Evolutionary conservation across 2,113 vertebrate genomes (phyloP).

Genomic region (Verasper variegatus): DNA sequence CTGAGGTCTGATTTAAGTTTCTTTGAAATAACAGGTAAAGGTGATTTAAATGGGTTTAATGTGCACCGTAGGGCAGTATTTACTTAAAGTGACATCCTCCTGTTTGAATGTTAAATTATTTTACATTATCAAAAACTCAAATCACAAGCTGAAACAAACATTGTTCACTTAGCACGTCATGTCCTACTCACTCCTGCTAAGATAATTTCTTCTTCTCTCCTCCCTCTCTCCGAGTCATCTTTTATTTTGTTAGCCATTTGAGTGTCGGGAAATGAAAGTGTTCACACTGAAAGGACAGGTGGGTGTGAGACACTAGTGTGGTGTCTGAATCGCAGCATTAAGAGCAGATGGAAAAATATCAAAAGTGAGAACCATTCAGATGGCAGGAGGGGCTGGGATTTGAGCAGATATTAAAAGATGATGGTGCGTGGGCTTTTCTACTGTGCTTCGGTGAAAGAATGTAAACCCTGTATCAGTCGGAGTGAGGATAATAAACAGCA

Average conservation of each 20-base stretch:
- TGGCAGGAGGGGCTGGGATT: slow-evolving; percentile 70
- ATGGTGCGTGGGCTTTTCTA: slow-evolving; percentile 79
- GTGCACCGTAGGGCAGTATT: slow-evolving; percentile 19
- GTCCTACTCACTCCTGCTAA: slow-evolving; percentile 50
- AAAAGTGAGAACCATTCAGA: slow-evolving; percentile 68
- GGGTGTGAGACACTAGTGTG: slow-evolving; percentile 70
- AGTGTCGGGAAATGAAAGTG: slow-evolving; percentile 58
- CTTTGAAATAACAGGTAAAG: slow-evolving; percentile 3
- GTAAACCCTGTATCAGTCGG: slow-evolving; percentile 79
- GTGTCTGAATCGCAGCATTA: slow-evolving; percentile 66
- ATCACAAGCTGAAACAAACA: slow-evolving; percentile 36
- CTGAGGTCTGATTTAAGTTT: neutral
- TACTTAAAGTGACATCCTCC: slow-evolving; percentile 18
- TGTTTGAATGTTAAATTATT: slow-evolving; percentile 29
- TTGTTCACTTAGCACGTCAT: slow-evolving; percentile 40
- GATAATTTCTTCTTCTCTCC: slow-evolving; percentile 40
- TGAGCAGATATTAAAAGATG: slow-evolving; percentile 84
- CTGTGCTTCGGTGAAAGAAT: slow-evolving; percentile 72
- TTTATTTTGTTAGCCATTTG: slow-evolving; percentile 64
- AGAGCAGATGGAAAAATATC: slow-evolving; percentile 58
- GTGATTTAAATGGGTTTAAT: slow-evolving; percentile 16
- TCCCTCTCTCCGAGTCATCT: slow-evolving; percentile 51
- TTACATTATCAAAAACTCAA: slow-evolving; percentile 39
- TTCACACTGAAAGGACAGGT: slow-evolving; percentile 74
- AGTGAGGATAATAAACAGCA: slow-evolving; percentile 74